Conservation (phyloP, 2,797 vertebrate genomes). For the Coendou prehensilis region DNA sequence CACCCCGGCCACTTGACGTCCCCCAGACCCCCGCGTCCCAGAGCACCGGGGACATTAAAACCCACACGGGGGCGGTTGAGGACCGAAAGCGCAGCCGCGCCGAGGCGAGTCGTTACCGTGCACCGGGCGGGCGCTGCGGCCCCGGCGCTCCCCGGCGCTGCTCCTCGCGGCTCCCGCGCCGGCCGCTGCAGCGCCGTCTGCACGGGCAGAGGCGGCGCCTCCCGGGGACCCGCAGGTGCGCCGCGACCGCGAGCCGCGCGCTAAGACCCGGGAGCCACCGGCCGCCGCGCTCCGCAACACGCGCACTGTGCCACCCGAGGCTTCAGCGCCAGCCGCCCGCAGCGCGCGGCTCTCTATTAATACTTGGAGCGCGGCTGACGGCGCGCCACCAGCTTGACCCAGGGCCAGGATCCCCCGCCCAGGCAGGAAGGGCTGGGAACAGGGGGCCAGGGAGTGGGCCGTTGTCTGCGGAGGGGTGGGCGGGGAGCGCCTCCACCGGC, state of each 20-base stretch:
- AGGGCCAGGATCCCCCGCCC: neutral
- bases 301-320: neutral
- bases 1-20: neutral
- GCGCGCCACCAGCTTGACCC: neutral
- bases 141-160: neutral
- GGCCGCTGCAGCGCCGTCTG: neutral
- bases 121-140: slow-evolving; percentile 70
- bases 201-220: neutral
- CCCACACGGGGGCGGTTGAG: neutral
- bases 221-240: slow-evolving; percentile 53
- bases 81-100: neutral
- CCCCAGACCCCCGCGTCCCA: neutral
- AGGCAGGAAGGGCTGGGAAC: neutral
- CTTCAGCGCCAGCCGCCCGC: neutral
- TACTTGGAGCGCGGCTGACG: slow-evolving; percentile 36
- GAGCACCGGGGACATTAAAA: neutral
- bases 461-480: neutral
- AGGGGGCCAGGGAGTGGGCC: fast-evolving
- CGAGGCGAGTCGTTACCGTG: slow-evolving; percentile 85
- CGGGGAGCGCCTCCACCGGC: fast-evolving
- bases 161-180: slow-evolving; percentile 66
- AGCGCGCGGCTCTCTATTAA: slow-evolving; percentile 73
- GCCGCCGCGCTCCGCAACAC: neutral
- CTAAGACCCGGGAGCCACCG: neutral
- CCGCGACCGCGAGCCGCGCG: neutral